Conservation (phyloP, 2,797 vertebrate genomes). For the Acanthornis magna region DNA sequence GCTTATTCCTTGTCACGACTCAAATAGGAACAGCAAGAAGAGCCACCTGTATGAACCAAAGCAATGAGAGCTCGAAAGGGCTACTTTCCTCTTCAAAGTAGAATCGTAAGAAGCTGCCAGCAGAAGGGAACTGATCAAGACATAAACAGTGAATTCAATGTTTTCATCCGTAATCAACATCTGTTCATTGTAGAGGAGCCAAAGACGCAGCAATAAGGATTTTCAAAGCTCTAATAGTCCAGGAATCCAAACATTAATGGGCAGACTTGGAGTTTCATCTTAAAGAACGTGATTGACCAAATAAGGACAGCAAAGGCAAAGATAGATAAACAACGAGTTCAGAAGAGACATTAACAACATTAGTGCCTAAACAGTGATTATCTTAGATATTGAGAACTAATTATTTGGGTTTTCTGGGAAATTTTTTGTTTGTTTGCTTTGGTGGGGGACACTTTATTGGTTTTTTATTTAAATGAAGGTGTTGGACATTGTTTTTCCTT, state of each 20-base stretch:
- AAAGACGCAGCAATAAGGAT: not conserved
- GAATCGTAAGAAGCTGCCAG: not conserved
- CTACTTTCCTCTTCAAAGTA: not conserved
- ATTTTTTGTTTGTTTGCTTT: not conserved
- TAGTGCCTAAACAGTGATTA: not conserved
- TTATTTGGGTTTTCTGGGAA: not conserved
- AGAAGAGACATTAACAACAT: not conserved
- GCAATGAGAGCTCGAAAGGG: not conserved
- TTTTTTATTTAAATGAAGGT: not conserved
- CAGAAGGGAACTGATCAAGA: not conserved
- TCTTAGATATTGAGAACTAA: not conserved
- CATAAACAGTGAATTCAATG: not conserved
- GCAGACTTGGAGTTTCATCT: not conserved
- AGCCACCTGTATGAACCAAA: not conserved
- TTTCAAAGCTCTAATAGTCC: not conserved
- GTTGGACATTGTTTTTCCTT: not conserved
- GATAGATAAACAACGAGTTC: not conserved
- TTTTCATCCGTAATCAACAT: not conserved
- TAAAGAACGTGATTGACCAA: not conserved
- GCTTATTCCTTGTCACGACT: not conserved
- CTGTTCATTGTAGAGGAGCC: not conserved
- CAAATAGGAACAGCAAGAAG: not conserved
- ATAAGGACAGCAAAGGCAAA: not conserved
- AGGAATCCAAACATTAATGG: not conserved
- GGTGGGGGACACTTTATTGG: not conserved